Evolutionary conservation across 23 tunicate genomes (phyloP), one percentile per base, ranked within the genome.

Genomic region (Phallusia fumigata): DNA sequence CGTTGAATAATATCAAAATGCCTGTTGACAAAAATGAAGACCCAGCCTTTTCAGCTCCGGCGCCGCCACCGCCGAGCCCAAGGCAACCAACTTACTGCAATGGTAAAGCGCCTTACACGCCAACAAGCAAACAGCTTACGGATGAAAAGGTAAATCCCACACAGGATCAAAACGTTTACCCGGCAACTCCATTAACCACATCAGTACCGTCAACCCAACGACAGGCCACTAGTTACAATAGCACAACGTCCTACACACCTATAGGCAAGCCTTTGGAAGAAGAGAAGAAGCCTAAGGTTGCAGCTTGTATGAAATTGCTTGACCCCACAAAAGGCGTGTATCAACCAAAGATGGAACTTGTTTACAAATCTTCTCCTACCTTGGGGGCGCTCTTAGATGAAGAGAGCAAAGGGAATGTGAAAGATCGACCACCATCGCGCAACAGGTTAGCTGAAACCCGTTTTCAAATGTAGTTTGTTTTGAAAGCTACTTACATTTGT

Each of bases 291-390:
- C 87, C 88, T 10, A 92, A 92, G 72, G 80, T 92, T n/a, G 90
- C 97, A 11, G 97, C 97, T 5, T 92, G 97, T 53, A 33, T 92
- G 74, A 92, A 87, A 36, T 65, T 92, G 24, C 80, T 92, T 51
- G 97, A 92, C 80, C 97, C 91, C 0, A 50, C 84, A 10, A 86
- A 80, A 35, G 85, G 87, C 33, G 53, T 45, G 65, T 92, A 82
- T 45, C 80, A 86, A 52, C 97, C 97, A 0, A 92, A 87, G 80
- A 52, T 74, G 80, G 77, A 80, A 78, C 31, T 79, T 0, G 86
- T 90, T 0, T 80, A 90, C 35, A 82, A 81, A 32, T 83, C 82
- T 36, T 78, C 95, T 28, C 88, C 91, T 0, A 75, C 91, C 0
- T 33, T 84, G 24, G 81, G 88, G 18, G 86, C 88, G 15, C 64